phyloP scores from a whole-genome alignment of 92 coral and sea anemone genomes.

The Epizoanthus rinbou region DNA sequence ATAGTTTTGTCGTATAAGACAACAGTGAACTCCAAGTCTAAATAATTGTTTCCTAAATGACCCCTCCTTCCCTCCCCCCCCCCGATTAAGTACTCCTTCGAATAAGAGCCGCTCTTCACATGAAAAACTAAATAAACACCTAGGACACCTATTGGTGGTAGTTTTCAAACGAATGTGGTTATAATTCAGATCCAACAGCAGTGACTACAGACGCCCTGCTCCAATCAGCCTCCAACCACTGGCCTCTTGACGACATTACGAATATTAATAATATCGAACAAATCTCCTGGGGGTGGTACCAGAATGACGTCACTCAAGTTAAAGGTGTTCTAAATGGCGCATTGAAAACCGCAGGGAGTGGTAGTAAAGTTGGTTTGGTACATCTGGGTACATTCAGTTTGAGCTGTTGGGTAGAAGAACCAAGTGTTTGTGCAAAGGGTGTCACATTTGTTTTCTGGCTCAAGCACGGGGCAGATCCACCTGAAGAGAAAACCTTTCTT shows the following conservation, averaged over 20 bases:
- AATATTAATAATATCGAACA: neutral
- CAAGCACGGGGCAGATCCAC: slow-evolving; percentile 11
- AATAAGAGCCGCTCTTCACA: too few species aligned
- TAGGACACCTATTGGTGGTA: too few species aligned
- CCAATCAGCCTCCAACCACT: slow-evolving; percentile 24
- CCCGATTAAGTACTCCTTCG: too few species aligned
- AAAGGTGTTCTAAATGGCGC: slow-evolving; percentile 29
- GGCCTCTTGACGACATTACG: slow-evolving; percentile 19
- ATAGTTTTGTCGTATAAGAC: too few species aligned
- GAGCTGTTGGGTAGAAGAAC: slow-evolving; percentile 23
- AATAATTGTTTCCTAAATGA: too few species aligned
- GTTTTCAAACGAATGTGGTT: neutral
- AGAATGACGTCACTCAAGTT: slow-evolving; percentile 28
- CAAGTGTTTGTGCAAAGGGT: slow-evolving; percentile 4
- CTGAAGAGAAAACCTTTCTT: slow-evolving; percentile 23
- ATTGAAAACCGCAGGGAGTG: neutral
- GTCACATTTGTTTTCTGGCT: slow-evolving; percentile 32
- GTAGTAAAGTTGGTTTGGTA: neutral
- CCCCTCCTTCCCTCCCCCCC: too few species aligned
- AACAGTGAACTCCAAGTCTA: too few species aligned
- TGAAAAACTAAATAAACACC: too few species aligned
- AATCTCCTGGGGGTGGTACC: slow-evolving; percentile 10
- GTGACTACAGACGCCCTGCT: neutral
- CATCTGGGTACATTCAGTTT: neutral
- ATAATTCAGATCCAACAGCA: neutral